Base-by-base conservation (phyloP, 2,888 invertebrate species). In the Podotricha telesiphe region DNA sequence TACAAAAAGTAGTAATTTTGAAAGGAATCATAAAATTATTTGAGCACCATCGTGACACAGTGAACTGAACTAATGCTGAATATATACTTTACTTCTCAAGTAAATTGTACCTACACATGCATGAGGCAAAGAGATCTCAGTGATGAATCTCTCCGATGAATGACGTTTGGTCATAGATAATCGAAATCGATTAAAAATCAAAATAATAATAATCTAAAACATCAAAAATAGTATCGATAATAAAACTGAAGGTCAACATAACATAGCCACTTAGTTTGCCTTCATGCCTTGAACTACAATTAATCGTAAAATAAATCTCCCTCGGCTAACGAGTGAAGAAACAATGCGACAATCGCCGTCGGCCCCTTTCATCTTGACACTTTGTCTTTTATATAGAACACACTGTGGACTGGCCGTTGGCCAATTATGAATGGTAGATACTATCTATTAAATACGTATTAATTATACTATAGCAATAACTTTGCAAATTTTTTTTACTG, bases 291-390 rank as follows among this genome's bases (percentile, higher is more conserved):
- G 73, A 19, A 70, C 80, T 77, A 74, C 69, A 72, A 77, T 85
- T 91, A 91, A 92, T 92, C 92, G 89, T 87, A 89, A 90, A 90
- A 91, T 91, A 92, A 92, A 92, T 92, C 92, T 91, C 85, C 84
- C 84, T 81, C 80, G 86, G 82, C 89, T 91, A 92, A 92, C 92
- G 89, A 92, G 88, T 89, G 90, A 88, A 88, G 91, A 88, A 88
- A 91, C 92, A 90, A 92, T 90, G 89, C 91, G 91, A 90, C 92
- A 91, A 91, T 90, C 91, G 90, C 77, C 83, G 88, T 91, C 91
- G 91, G 91, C 72, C 71, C 78, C 88, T 92, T 92, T 92, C 88
- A 92, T 92, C 91, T 85, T 86, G 89, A 91, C 91, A 91, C 92
- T 89, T 88, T 91, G 91, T 91, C 90, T 86, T 74, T 76, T 83